phyloP scores from a whole-genome alignment of 2,888 invertebrate genomes.

The Balanococcus diminutus region DNA sequence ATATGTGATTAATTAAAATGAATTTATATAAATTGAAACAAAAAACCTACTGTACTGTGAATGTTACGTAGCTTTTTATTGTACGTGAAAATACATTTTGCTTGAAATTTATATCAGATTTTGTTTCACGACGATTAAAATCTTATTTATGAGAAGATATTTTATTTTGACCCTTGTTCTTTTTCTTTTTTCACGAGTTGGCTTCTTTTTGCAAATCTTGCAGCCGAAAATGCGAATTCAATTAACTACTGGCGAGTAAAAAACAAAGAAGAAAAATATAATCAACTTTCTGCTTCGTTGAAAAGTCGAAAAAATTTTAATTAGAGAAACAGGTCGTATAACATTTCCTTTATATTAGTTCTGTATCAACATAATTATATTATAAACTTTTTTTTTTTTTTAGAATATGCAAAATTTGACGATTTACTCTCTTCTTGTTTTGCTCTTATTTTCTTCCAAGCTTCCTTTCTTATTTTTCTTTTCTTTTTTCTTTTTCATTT shows the following conservation, averaged over 20 bases:
- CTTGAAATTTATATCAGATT: conserved; percentile 35
- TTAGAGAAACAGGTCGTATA: conserved; percentile 14
- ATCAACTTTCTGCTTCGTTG: background rate
- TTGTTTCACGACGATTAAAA: conserved; percentile 33
- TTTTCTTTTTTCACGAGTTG: background rate
- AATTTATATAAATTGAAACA: conserved; percentile 2
- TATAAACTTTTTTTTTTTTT: background rate
- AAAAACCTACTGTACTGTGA: background rate
- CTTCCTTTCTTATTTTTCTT: background rate
- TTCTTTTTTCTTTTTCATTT: background rate
- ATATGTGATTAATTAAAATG: conserved; percentile 26
- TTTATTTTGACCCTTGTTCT: background rate
- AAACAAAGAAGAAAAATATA: background rate
- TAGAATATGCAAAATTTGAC: background rate
- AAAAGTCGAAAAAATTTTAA: conserved; percentile 4
- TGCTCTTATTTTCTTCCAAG: background rate
- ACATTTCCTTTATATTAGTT: background rate
- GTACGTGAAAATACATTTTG: conserved; percentile 47
- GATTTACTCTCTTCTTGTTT: background rate
- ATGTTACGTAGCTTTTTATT: conserved; percentile 45
- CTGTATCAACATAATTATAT: conserved; percentile 7
- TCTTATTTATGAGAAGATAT: conserved; percentile 11
- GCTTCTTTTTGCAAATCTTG: background rate
- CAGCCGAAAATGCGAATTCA: background rate
- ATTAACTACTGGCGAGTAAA: background rate